Percentiles rank a stretch among this genome's conserved stretches.
Conservation (phyloP, 2,113 vertebrate species). For the Dicaeum eximium region DNA sequence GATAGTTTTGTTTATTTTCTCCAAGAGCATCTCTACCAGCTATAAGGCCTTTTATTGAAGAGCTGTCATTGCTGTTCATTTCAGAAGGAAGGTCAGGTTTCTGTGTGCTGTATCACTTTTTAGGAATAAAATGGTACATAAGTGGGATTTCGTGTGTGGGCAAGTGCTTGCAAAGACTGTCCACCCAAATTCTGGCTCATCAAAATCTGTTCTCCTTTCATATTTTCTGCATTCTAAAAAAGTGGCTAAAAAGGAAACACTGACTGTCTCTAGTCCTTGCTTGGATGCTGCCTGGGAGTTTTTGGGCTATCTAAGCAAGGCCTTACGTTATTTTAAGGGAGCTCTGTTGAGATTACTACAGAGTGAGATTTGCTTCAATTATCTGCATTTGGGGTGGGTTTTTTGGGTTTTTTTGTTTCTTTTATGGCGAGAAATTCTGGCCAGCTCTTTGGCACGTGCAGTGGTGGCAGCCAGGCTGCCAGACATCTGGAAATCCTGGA, state of each 20-base stretch:
- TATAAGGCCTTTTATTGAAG: background rate
- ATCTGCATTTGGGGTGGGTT: rapidly evolving
- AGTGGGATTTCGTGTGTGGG: background rate
- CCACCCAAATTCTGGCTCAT: background rate
- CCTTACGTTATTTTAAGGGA: background rate
- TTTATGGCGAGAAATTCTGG: background rate
- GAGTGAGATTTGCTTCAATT: background rate
- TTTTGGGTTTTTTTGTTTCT: background rate
- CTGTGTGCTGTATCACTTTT: background rate
- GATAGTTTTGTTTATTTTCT: background rate
- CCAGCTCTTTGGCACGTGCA: background rate
- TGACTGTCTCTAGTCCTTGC: background rate
- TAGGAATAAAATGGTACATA: background rate
- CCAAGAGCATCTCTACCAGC: background rate
- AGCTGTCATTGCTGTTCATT: background rate
- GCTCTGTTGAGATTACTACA: background rate
- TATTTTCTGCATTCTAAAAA: background rate
- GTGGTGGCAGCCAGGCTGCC: background rate
- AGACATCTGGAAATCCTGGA: slow-evolving; percentile 46
- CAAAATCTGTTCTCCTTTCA: background rate
- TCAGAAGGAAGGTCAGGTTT: background rate
- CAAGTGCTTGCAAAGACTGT: background rate
- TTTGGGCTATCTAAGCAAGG: background rate
- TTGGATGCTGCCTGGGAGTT: background rate
- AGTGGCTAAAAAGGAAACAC: background rate